Conservation (phyloP, 2,888 invertebrate species). For the Cylloceria caligata region DNA sequence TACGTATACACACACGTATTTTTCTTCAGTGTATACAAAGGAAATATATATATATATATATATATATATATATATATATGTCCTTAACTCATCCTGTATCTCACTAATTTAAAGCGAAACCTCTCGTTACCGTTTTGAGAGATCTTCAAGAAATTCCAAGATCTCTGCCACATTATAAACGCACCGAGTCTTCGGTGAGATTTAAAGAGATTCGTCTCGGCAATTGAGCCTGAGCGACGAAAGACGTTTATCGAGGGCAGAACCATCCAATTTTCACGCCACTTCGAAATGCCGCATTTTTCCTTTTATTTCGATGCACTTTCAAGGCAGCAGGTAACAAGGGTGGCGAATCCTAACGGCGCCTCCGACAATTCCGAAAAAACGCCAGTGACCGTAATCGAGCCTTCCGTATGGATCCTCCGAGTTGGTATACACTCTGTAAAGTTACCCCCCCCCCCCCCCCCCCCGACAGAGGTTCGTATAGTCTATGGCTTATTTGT, state of each 20-base stretch:
- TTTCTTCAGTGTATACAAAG: neutral
- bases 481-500: too few relatives aligned
- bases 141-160: slow-evolving; percentile 22
- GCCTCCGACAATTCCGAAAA: slow-evolving; percentile 39
- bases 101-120: slow-evolving; percentile 5
- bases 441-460: too few relatives aligned
- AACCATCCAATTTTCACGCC: slow-evolving; percentile 71
- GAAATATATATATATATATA: neutral
- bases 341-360: slow-evolving; percentile 55
- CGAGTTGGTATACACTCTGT: neutral
- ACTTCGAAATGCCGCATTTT: slow-evolving; percentile 43
- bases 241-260: slow-evolving; percentile 56
- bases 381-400: slow-evolving; percentile 17
- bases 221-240: slow-evolving; percentile 13
- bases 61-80: neutral
- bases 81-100: neutral
- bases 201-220: slow-evolving; percentile 52
- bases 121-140: slow-evolving; percentile 20
- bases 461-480: too few relatives aligned
- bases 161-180: slow-evolving; percentile 15
- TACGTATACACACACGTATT: neutral
- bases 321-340: slow-evolving; percentile 27
- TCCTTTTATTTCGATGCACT: slow-evolving; percentile 13
- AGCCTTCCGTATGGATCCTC: slow-evolving; percentile 1
- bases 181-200: neutral